phyloP scores from a whole-genome alignment of 2,888 invertebrate species.

The Habrosyne pyritoides region DNA sequence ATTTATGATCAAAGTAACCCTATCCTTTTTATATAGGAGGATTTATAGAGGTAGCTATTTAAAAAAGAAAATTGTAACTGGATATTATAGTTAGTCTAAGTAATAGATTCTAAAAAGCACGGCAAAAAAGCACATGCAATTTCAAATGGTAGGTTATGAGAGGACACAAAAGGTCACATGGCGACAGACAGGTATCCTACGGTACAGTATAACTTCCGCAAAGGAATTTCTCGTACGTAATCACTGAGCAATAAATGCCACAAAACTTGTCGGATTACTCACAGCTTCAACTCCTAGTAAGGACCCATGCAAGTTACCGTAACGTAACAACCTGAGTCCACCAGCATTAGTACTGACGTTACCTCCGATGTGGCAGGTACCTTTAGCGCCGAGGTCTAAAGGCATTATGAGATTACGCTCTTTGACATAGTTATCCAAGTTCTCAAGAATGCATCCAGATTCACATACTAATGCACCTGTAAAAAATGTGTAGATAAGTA shows the following conservation, averaged over 20 bases:
- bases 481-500: slow-evolving; percentile 8
- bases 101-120: too few relatives aligned
- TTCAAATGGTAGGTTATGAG: too few relatives aligned
- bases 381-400: slow-evolving; percentile 97
- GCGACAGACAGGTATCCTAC: too few relatives aligned
- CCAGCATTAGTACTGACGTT: slow-evolving; percentile 99
- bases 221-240: too few relatives aligned
- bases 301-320: slow-evolving; percentile 96
- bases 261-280: slow-evolving; percentile 47
- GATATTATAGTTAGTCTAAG: too few relatives aligned
- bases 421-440: slow-evolving; percentile 89
- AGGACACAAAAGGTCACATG: too few relatives aligned
- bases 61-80: too few relatives aligned
- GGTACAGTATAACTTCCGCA: too few relatives aligned
- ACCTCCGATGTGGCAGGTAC: slow-evolving; percentile 97
- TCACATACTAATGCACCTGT: slow-evolving; percentile 92
- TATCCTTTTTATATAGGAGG: too few relatives aligned
- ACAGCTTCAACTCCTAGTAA: slow-evolving; percentile 97
- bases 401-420: slow-evolving; percentile 95
- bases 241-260: neutral
- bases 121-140: too few relatives aligned
- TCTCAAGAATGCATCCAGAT: slow-evolving; percentile 97
- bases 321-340: slow-evolving; percentile 95
- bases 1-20: too few relatives aligned
- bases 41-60: too few relatives aligned